These are phyloP conservation scores for Tolmerus cingulatus DNA, from an alignment of 2,888 invertebrate genomes.

Conservation along the genomic window DNA sequence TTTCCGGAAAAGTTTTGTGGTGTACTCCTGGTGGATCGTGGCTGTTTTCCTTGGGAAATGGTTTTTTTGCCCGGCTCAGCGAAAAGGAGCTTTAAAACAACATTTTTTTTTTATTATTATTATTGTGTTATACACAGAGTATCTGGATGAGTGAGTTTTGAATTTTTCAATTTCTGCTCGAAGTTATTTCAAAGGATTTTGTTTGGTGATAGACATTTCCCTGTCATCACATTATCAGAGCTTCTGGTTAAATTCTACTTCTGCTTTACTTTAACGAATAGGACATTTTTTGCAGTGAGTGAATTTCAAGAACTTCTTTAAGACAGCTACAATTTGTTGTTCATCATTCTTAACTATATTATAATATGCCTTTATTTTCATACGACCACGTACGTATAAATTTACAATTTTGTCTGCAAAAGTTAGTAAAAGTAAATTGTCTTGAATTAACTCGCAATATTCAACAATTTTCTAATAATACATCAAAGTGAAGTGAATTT, in stretches of 20 bases:
- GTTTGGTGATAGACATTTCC: not conserved
- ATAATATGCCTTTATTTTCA: too few species aligned
- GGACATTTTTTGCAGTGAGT: not conserved
- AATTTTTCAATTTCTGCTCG: not conserved
- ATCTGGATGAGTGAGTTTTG: not conserved
- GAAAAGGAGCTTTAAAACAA: not conserved
- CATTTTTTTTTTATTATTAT: not conserved
- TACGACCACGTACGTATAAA: too few species aligned
- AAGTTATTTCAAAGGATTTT: not conserved
- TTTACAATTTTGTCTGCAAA: too few species aligned
- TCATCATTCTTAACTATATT: too few species aligned
- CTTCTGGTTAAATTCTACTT: not conserved
- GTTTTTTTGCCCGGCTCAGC: not conserved
- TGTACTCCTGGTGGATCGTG: not conserved
- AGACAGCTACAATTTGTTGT: not conserved
- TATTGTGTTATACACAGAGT: not conserved
- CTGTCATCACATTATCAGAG: not conserved
- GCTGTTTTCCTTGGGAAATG: not conserved
- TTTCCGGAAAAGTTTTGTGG: not conserved
- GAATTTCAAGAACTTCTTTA: not conserved
- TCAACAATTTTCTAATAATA: too few species aligned
- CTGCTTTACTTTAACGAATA: not conserved
- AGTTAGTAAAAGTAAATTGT: too few species aligned
- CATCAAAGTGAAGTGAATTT: too few species aligned
- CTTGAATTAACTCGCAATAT: too few species aligned